phyloP scores from a whole-genome alignment of 2,888 invertebrate genomes.

The Platycnemis pennipes region DNA sequence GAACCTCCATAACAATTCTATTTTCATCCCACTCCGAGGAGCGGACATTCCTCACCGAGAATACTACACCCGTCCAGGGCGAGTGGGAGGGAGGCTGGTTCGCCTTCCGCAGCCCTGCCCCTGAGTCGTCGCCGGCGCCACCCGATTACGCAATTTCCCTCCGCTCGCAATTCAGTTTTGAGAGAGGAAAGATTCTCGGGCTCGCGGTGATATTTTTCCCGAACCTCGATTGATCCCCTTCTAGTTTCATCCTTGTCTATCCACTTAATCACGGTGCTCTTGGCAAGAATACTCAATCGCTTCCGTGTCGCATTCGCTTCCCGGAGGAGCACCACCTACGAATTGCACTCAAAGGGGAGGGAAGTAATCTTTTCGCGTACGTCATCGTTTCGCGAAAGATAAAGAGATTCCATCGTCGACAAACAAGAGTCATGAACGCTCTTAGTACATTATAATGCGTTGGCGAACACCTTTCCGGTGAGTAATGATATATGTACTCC shows the following conservation, averaged over 20 bases:
- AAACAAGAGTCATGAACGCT: background rate
- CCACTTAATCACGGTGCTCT: background rate
- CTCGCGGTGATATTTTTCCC: background rate
- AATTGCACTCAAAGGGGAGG: background rate
- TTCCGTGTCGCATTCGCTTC: background rate
- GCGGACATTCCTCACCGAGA: background rate
- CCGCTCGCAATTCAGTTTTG: background rate
- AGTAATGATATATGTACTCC: background rate
- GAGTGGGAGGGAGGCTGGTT: background rate
- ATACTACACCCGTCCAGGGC: slow-evolving; percentile 16
- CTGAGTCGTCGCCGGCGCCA: background rate
- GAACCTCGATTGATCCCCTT: background rate
- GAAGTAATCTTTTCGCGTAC: background rate
- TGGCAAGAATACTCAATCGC: background rate
- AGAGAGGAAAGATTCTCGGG: background rate
- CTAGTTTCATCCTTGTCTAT: background rate
- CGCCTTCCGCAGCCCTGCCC: background rate
- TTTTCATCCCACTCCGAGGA: slow-evolving; percentile 32
- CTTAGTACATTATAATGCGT: background rate
- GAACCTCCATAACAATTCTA: slow-evolving; percentile 40
- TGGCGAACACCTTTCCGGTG: background rate
- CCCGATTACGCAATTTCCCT: slow-evolving; percentile 1
- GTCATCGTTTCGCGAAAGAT: background rate
- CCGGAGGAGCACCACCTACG: background rate
- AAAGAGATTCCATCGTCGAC: background rate